Evolutionary conservation across 1,140 invertebrate species (phyloP), one percentile per base, ranked within the genome.

Genomic region (Ylistrum balloti): DNA sequence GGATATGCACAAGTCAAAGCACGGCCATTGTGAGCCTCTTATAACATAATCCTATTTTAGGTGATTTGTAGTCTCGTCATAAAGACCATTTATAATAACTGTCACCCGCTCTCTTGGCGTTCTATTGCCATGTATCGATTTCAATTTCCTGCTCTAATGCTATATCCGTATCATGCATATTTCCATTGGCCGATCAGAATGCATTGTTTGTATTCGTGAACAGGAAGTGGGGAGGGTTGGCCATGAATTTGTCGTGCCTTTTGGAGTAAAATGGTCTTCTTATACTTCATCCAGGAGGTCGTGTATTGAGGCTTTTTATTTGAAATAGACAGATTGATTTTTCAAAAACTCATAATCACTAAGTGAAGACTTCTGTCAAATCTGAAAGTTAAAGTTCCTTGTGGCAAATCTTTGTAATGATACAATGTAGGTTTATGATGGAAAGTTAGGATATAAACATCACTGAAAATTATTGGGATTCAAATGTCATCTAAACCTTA

Each of bases 21-120:
- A 74, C 1, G 56, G 56, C 9, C 56, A 74, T 28, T 74, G 56
- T 28, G 41, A 74, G 56, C 56, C 28, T 28, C 56, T 74, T 74
- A 74, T 74, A 74, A 28, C 28, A 11, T 74, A 74, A 74, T 74
- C 56, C 56, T 74, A 74, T 74, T 74, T 45, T n/a, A 28, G 56
- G 17, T 74, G 56, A 74, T 74, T 74, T 74, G 56, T 74, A 74
- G 56, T 74, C 56, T 9, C n/a, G 56, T 74, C 56, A 74, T 74
- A 74, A 74, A 74, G 56, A 74, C 56, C 56, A 74, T 74, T 74
- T 74, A 74, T 74, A 74, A 74, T 74, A 74, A 74, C 56, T 74
- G 56, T 74, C 56, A 74, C n/a, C 56, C 22, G 5, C 56, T 28
- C 56, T 74, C 56, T 74, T 28, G n/a, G 22, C 56, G 5, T 28